Conservation (phyloP, 2,888 invertebrate species). For the Scelioninae gen. 2 region DNA sequence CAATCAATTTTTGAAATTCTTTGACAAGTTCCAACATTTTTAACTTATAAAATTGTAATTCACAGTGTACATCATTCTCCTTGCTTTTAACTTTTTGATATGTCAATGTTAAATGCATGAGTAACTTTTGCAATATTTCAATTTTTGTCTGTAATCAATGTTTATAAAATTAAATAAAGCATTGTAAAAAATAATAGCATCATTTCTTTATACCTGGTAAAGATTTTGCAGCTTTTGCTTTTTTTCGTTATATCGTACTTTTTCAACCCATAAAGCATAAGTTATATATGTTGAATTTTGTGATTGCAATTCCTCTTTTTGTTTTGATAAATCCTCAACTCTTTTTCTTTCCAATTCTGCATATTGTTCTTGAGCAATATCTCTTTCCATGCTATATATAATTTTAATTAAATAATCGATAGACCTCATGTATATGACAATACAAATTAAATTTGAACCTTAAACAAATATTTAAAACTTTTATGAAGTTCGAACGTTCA, state of each 20-base stretch:
- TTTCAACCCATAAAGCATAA: slow-evolving; percentile 64
- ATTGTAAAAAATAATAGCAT: too few species aligned
- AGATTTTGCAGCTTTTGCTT: slow-evolving; percentile 61
- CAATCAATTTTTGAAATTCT: slow-evolving; percentile 41
- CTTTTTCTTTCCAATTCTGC: slow-evolving; percentile 58
- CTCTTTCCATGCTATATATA: slow-evolving; percentile 61
- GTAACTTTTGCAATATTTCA: slow-evolving; percentile 59
- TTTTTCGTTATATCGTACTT: slow-evolving; percentile 62
- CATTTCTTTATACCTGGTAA: slow-evolving; percentile 60
- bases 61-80: slow-evolving; percentile 30
- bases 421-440: too few species aligned
- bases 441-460: slow-evolving; percentile 60
- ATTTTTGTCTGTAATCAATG: slow-evolving; percentile 62
- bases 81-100: slow-evolving; percentile 46
- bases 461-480: slow-evolving; percentile 68
- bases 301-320: slow-evolving; percentile 62
- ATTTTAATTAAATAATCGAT: background rate
- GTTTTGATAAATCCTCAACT: slow-evolving; percentile 58
- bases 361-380: slow-evolving; percentile 57
- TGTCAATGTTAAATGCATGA: slow-evolving; percentile 58
- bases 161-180: slow-evolving; percentile 7
- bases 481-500: slow-evolving; percentile 66
- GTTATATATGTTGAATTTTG: slow-evolving; percentile 63
- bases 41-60: slow-evolving; percentile 68
- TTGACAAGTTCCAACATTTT: slow-evolving; percentile 71